These are phyloP conservation scores for Dendrolimus pini DNA, from an alignment of 2,888 invertebrate species.

Conservation along the genomic window DNA sequence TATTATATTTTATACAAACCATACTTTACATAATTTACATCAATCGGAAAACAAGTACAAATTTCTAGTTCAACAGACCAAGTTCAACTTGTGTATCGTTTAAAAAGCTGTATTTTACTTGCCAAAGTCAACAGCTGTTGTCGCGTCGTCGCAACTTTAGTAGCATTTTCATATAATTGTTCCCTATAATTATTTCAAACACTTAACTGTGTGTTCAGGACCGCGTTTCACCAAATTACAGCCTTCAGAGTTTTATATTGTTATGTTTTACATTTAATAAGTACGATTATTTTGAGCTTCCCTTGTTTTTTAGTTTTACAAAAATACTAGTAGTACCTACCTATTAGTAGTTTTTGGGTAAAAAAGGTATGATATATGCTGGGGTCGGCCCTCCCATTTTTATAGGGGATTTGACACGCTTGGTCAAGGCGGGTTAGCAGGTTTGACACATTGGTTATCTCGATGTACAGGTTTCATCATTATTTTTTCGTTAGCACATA, in stretches of 20 bases:
- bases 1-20: too few species aligned
- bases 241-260: conserved; percentile 19
- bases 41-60: too few species aligned
- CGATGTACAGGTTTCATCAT: too few species aligned
- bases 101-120: conserved; percentile 16
- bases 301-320: neutral
- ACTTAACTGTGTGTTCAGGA: conserved; percentile 41
- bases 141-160: conserved; percentile 35
- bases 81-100: neutral
- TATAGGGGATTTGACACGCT: too few species aligned
- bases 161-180: conserved; percentile 28
- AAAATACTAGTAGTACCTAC: neutral
- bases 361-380: too few species aligned
- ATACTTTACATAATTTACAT: too few species aligned
- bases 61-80: too few species aligned
- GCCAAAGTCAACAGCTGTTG: conserved; percentile 42
- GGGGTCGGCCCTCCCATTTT: too few species aligned
- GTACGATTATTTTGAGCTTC: neutral
- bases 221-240: conserved; percentile 36
- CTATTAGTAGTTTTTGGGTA: too few species aligned
- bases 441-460: too few species aligned
- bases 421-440: too few species aligned
- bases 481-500: too few species aligned
- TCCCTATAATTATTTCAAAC: conserved; percentile 45
- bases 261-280: conserved; percentile 5